A percentile compares a stretch with the other conserved stretches of the same genome.
Conservation (phyloP, 2,888 invertebrate species). For the Cylindroiulus punctatus region DNA sequence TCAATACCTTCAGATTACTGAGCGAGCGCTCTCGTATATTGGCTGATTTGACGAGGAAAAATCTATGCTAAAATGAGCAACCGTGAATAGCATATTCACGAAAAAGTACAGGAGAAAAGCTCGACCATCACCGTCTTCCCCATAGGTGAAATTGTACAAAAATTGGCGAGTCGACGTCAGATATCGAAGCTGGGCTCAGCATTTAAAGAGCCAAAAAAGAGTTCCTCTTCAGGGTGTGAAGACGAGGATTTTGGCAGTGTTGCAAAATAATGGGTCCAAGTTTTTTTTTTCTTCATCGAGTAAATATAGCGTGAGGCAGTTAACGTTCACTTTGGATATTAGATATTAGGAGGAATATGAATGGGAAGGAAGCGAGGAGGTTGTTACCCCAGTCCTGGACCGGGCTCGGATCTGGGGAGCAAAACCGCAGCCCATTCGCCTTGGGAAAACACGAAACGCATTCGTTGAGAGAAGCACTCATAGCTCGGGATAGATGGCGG, state of each 20-base stretch:
- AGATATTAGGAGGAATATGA: slow-evolving; percentile 30
- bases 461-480: slow-evolving; percentile 31
- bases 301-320: slow-evolving; percentile 34
- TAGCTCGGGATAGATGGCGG: not conserved
- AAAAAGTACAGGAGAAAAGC: too few relatives aligned
- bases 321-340: not conserved
- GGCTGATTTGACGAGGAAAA: too few relatives aligned
- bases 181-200: too few relatives aligned
- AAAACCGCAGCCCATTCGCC: slow-evolving; percentile 11
- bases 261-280: slow-evolving; percentile 28
- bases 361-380: slow-evolving; percentile 32
- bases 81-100: too few relatives aligned
- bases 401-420: not conserved
- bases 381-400: slow-evolving; percentile 20
- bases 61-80: too few relatives aligned
- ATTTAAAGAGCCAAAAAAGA: not conserved
- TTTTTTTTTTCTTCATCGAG: slow-evolving; percentile 23
- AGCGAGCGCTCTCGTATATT: too few relatives aligned
- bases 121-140: too few relatives aligned
- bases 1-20: too few relatives aligned
- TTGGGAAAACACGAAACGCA: not conserved
- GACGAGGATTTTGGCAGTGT: slow-evolving; percentile 31
- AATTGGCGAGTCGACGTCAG: too few relatives aligned
- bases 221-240: not conserved
- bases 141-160: too few relatives aligned